Evolutionary conservation across 2,797 vertebrate species (phyloP).

Genomic region (Sparus aurata): DNA sequence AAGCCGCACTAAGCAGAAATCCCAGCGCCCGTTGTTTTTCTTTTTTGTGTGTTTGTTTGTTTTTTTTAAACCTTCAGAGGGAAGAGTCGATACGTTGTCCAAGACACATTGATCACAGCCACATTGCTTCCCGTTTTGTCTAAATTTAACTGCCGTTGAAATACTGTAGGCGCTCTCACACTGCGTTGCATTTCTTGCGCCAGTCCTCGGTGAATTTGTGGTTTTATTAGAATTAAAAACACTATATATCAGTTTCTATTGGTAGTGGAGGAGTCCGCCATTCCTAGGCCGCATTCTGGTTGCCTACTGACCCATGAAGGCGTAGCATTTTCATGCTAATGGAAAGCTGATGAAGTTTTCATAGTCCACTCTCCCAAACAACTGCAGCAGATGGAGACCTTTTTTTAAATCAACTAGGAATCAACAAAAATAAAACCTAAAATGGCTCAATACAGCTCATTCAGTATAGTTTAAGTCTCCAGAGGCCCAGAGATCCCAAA

Average conservation of each 20-base stretch:
- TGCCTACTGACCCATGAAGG: not conserved
- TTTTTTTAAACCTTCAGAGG: not conserved
- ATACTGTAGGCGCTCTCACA: constrained; percentile 5
- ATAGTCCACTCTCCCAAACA: too few relatives aligned
- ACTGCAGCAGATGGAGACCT: too few relatives aligned
- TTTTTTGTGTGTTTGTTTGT: not conserved
- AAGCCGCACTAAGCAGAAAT: constrained; percentile 21
- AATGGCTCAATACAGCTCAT: too few relatives aligned
- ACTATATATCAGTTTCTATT: not conserved
- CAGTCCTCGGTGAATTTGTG: not conserved
- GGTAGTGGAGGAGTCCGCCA: not conserved
- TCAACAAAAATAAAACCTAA: too few relatives aligned
- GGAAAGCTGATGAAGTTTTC: too few relatives aligned
- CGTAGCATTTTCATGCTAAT: too few relatives aligned
- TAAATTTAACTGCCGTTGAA: constrained; percentile 20
- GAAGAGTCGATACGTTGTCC: constrained; percentile 5
- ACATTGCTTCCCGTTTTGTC: not conserved
- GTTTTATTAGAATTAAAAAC: not conserved
- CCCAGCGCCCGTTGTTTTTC: too few relatives aligned
- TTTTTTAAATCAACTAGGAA: too few relatives aligned
- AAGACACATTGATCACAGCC: constrained; percentile 6
- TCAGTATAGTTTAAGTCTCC: too few relatives aligned
- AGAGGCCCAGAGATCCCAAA: too few relatives aligned
- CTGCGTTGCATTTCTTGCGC: not conserved
- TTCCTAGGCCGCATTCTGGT: not conserved